Percentiles rank a stretch among this genome's conserved stretches.
These are phyloP conservation scores for Hyla sarda DNA, from an alignment of 2,113 vertebrate species.

Conservation along the genomic window DNA sequence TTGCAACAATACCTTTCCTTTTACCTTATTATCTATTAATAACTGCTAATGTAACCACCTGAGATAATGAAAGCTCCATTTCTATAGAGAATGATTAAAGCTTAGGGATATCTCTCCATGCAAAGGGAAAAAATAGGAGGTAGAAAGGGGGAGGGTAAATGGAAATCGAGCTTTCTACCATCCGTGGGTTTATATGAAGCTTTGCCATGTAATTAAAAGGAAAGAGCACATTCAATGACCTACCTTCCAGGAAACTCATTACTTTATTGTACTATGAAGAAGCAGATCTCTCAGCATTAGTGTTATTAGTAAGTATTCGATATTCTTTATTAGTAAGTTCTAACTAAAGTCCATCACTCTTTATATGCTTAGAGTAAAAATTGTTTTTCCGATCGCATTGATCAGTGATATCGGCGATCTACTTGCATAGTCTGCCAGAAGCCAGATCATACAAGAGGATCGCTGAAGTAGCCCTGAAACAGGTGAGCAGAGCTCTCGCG, in stretches of 20 bases:
- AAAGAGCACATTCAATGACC: neutral
- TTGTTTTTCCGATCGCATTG: too few relatives aligned
- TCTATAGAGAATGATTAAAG: slow-evolving; percentile 26
- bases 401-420: too few relatives aligned
- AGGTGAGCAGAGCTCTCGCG: too few relatives aligned
- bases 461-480: too few relatives aligned
- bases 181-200: neutral
- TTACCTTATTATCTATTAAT: neutral
- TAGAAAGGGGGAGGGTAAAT: neutral
- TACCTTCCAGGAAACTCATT: too few relatives aligned
- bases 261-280: neutral
- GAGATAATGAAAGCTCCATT: neutral
- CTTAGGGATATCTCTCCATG: neutral
- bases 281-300: too few relatives aligned
- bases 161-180: neutral
- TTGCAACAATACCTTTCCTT: neutral
- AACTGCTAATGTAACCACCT: neutral
- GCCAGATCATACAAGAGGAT: too few relatives aligned
- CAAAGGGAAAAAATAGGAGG: neutral
- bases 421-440: too few relatives aligned
- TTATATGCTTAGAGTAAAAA: too few relatives aligned
- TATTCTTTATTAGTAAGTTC: too few relatives aligned
- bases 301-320: too few relatives aligned
- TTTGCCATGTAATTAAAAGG: slow-evolving; percentile 36
- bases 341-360: too few relatives aligned